Evolutionary conservation across 2,888 invertebrate species (phyloP).

Genomic region (Phaedon cochleariae): DNA sequence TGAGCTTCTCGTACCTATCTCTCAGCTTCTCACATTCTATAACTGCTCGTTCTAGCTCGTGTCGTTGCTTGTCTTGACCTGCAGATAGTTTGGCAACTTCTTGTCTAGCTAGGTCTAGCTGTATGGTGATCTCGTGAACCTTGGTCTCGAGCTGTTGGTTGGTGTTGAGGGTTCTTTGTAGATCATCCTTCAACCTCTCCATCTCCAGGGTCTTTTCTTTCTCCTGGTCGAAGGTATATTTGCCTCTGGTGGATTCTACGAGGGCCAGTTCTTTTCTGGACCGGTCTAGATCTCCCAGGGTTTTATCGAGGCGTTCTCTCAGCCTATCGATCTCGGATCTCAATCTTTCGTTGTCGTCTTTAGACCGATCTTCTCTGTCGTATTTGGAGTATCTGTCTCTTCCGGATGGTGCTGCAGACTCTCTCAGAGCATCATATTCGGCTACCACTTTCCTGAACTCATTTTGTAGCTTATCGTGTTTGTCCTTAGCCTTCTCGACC

Average conservation of each 20-base stretch:
- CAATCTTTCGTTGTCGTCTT: constrained; percentile 80
- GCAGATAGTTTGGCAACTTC: constrained; percentile 79
- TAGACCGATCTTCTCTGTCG: constrained; percentile 73
- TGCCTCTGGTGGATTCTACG: constrained; percentile 79
- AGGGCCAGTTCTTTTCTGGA: constrained; percentile 80
- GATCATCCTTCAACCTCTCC: constrained; percentile 77
- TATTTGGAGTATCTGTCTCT: constrained; percentile 74
- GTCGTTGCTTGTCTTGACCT: constrained; percentile 81
- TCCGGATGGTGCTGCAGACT: constrained; percentile 81
- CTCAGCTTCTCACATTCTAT: constrained; percentile 90
- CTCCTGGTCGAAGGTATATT: constrained; percentile 76
- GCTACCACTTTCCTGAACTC: constrained; percentile 84
- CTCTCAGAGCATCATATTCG: constrained; percentile 80
- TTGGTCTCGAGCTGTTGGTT: constrained; percentile 78
- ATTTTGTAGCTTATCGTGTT: constrained; percentile 84
- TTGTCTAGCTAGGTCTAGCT: constrained; percentile 80
- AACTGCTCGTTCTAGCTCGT: constrained; percentile 83
- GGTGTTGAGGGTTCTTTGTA: constrained; percentile 72
- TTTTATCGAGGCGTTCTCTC: constrained; percentile 82
- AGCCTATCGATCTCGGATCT: constrained; percentile 81
- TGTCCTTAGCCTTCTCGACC: constrained; percentile 90
- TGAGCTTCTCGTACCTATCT: constrained; percentile 87
- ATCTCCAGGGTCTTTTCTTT: constrained; percentile 71
- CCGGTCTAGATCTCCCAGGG: constrained; percentile 80
- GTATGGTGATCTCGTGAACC: constrained; percentile 81